These are phyloP conservation scores for Meteorus colon DNA, from an alignment of 2,888 invertebrate genomes.

Conservation along the genomic window DNA sequence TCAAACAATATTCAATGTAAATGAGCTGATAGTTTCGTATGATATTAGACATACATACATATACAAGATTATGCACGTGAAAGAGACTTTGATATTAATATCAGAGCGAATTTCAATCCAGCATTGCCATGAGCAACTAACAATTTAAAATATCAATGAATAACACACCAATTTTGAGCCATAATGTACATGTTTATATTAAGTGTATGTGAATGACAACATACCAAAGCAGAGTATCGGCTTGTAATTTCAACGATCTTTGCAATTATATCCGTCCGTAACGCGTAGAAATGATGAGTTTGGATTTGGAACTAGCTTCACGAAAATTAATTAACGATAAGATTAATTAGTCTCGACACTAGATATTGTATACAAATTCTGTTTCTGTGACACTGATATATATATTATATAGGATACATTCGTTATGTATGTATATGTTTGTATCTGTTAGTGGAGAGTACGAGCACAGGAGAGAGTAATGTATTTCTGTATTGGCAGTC, in stretches of 20 bases:
- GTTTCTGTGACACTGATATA: constrained; percentile 13
- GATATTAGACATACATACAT: background rate
- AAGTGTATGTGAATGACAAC: background rate
- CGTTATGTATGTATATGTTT: constrained; percentile 17
- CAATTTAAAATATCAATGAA: background rate
- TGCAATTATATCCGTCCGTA: constrained; percentile 37
- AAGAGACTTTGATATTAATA: background rate
- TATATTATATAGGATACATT: constrained; percentile 37
- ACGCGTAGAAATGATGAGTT: constrained; percentile 14
- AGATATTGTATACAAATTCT: constrained; percentile 50
- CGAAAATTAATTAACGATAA: constrained; percentile 69
- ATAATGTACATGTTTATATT: background rate
- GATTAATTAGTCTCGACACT: constrained; percentile 66
- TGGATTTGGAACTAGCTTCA: constrained; percentile 50
- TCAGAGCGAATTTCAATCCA: background rate
- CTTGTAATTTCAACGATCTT: constrained; percentile 28
- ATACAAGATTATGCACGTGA: background rate
- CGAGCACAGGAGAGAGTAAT: background rate
- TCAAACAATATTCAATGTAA: constrained; percentile 3
- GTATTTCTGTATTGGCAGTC: constrained; percentile 37
- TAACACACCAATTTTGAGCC: background rate
- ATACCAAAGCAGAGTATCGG: background rate
- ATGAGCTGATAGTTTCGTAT: background rate
- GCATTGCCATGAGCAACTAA: background rate
- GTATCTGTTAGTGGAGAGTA: background rate